These are phyloP conservation scores for Ostrea denselamellosa DNA, from an alignment of 1,140 invertebrate species.

Conservation along the genomic window DNA sequence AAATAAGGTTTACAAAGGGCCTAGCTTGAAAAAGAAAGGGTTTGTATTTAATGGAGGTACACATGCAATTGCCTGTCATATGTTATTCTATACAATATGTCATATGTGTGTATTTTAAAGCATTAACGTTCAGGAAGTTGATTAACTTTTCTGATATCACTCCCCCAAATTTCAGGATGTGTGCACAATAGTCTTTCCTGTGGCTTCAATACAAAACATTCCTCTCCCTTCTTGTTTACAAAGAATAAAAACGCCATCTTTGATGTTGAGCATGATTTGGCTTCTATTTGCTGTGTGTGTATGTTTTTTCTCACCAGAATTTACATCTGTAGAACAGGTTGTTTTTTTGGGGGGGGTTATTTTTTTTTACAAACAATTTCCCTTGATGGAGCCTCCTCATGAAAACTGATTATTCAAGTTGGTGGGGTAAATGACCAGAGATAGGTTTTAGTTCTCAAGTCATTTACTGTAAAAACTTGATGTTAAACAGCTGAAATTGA, in stretches of 20 bases:
- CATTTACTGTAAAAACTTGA: slow-evolving; percentile 36
- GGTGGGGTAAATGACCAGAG: slow-evolving; percentile 36
- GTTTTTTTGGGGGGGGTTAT: no score
- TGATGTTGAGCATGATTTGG: neutral
- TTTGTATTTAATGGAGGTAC: neutral
- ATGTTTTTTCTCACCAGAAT: neutral
- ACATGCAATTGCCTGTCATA: neutral
- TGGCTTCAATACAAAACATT: neutral
- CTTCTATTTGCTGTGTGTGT: neutral
- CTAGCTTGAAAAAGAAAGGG: neutral
- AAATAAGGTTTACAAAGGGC: neutral
- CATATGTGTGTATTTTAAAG: neutral
- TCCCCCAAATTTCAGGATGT: slow-evolving; percentile 20
- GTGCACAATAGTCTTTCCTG: slow-evolving; percentile 14
- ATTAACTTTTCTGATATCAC: slow-evolving; percentile 30
- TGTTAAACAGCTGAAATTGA: slow-evolving; percentile 38
- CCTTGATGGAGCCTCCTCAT: neutral
- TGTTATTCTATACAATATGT: neutral
- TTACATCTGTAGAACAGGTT: neutral
- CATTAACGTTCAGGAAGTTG: neutral
- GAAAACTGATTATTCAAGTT: slow-evolving; percentile 36
- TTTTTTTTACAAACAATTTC: neutral
- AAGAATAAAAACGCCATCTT: neutral
- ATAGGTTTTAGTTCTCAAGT: slow-evolving; percentile 29
- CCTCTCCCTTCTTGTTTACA: neutral